Evolutionary conservation across 1,140 invertebrate genomes (phyloP), one percentile per base, ranked within the genome.

Genomic region (Pantala flavescens): DNA sequence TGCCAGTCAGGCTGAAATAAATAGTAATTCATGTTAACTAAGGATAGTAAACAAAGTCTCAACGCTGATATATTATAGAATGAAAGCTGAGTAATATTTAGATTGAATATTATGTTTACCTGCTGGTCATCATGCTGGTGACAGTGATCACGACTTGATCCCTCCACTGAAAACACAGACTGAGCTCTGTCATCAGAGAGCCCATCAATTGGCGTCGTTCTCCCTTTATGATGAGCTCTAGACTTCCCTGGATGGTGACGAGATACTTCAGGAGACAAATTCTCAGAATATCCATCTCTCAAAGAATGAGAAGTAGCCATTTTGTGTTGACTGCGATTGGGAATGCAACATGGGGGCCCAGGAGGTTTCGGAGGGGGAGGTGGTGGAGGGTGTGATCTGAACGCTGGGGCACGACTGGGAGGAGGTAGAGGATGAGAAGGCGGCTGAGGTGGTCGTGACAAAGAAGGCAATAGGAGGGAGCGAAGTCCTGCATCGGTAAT

Each of bases 101-200:
- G 9, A 36, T 7, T 63, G 49, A 3, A 63, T 63, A 3, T 14
- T 19, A 7, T 9, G 9, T 21, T 63, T 21, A 63, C 49, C n/a
- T 63, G 49, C n/a, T 63, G 49, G 16, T 63, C 49, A 63, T 63
- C 49, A 63, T 63, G 49, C n/a, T 63, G 49, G 49, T 63, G 49
- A 63, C 49, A 63, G n/a, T 63, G 49, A 5, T 63, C 49, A 21
- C n/a, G 49, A 14, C 16, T 19, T 63, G 49, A 12, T 19, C 49
- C 49, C 12, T 63, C 49, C 3, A 63, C 49, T 19, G 49, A 21
- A 63, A 19, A 63, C 3, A 63, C 49, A 7, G n/a, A 21, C 16
- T 21, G 49, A 63, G 49, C 14, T 63, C 49, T 63, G 16, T 63
- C 49, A 16, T 63, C 49, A 21, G 49, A 63, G 5, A 63, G 49